Percentiles rank a stretch among this genome's conserved stretches.
Conservation (phyloP, 1,140 invertebrate species). For the Scaptomyza hsui region DNA sequence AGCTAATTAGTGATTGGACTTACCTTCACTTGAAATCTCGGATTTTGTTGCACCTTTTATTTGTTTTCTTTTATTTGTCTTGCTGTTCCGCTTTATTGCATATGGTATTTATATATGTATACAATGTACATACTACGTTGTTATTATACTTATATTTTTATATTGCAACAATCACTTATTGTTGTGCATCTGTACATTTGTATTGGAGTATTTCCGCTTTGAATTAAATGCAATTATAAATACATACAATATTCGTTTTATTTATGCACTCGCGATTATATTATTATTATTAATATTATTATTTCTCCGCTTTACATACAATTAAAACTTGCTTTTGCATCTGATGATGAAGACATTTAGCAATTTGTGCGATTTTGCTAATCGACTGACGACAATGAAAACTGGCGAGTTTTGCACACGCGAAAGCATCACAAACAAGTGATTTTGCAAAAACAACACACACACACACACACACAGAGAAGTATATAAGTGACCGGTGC, state of each 20-base stretch:
- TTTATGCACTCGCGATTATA: constrained; percentile 67
- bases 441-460: too few relatives aligned
- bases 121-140: constrained; percentile 4
- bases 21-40: constrained; percentile 23
- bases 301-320: constrained; percentile 43
- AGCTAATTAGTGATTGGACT: constrained; percentile 43
- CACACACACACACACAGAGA: background rate
- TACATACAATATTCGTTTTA: constrained; percentile 32
- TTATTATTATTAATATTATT: constrained; percentile 12
- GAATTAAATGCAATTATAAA: constrained; percentile 70
- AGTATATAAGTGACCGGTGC: constrained; percentile 19
- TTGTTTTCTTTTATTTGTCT: constrained; percentile 8
- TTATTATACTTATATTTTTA: constrained; percentile 29
- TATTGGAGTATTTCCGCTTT: constrained; percentile 66
- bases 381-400: constrained; percentile 21
- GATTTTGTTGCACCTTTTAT: constrained; percentile 9
- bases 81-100: constrained; percentile 28
- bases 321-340: constrained; percentile 35
- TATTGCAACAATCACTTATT: constrained; percentile 44
- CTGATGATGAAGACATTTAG: constrained; percentile 35
- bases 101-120: constrained; percentile 11
- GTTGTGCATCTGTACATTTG: constrained; percentile 28
- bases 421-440: constrained; percentile 2
- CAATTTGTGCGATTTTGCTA: constrained; percentile 12
- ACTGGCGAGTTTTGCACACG: constrained; percentile 17